Conservation (phyloP, 2,888 invertebrate species). For the Selenia dentaria region DNA sequence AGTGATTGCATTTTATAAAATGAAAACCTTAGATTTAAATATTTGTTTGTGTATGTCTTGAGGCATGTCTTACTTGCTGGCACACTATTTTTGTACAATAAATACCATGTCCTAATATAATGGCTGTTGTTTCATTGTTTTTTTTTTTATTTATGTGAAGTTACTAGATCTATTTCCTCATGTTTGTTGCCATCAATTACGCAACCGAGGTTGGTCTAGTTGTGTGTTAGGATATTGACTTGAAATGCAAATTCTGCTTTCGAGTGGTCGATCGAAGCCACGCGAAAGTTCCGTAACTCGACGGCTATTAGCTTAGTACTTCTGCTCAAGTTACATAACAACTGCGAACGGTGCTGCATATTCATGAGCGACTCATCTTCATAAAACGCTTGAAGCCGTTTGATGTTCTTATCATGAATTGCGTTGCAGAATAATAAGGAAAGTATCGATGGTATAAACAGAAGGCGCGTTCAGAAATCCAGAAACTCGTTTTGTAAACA, state of each 20-base stretch:
- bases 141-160: neutral
- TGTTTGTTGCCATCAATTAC: conserved; percentile 10
- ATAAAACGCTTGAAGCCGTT: conserved; percentile 25
- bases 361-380: conserved; percentile 32
- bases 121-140: conserved; percentile 66
- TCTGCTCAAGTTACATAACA: conserved; percentile 33
- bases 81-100: conserved; percentile 85
- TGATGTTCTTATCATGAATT: conserved; percentile 21
- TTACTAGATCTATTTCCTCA: neutral
- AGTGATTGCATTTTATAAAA: conserved; percentile 83
- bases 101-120: conserved; percentile 79
- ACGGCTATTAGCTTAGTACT: conserved; percentile 33
- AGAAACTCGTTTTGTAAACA: conserved; percentile 63
- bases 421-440: conserved; percentile 19
- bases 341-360: conserved; percentile 30
- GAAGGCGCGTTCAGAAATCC: conserved; percentile 16
- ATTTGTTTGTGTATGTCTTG: conserved; percentile 81
- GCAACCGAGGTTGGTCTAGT: conserved; percentile 14
- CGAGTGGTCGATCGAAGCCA: conserved; percentile 22
- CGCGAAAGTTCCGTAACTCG: conserved; percentile 34
- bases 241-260: conserved; percentile 23
- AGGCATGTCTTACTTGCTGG: conserved; percentile 81
- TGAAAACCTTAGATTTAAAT: conserved; percentile 72
- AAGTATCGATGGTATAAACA: conserved; percentile 14
- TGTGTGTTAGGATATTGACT: conserved; percentile 22